These are phyloP conservation scores for Ophraella communa DNA, from an alignment of 2,888 invertebrate species.

Conservation along the genomic window DNA sequence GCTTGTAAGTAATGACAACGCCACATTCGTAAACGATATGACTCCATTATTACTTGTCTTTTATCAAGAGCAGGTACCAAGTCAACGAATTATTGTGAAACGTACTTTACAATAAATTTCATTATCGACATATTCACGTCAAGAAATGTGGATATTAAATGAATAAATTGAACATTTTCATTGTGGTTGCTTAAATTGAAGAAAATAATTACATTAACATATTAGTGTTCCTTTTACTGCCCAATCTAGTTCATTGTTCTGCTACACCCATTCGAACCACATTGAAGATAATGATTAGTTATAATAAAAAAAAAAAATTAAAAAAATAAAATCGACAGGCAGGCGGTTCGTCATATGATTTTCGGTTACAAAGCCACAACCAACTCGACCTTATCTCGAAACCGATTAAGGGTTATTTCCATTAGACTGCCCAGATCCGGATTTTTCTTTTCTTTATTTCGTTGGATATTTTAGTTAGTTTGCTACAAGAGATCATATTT, in stretches of 20 bases:
- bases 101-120: no score
- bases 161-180: background rate
- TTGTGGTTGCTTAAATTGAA: background rate
- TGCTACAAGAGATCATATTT: no score
- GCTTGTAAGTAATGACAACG: no score
- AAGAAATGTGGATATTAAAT: no score
- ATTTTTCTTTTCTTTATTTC: no score
- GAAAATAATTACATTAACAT: background rate
- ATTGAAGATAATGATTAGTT: background rate
- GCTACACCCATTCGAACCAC: background rate
- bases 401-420: slow-evolving; percentile 2
- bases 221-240: background rate
- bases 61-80: no score
- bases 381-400: background rate
- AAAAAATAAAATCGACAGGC: background rate
- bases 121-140: no score
- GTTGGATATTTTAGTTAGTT: no score
- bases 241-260: background rate
- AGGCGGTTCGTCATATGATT: background rate
- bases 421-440: background rate
- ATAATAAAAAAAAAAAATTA: background rate
- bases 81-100: no score
- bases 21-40: no score
- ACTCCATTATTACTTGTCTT: no score
- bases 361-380: background rate